Conservation (phyloP, 2,113 vertebrate species). For the Camelus dromedarius region DNA sequence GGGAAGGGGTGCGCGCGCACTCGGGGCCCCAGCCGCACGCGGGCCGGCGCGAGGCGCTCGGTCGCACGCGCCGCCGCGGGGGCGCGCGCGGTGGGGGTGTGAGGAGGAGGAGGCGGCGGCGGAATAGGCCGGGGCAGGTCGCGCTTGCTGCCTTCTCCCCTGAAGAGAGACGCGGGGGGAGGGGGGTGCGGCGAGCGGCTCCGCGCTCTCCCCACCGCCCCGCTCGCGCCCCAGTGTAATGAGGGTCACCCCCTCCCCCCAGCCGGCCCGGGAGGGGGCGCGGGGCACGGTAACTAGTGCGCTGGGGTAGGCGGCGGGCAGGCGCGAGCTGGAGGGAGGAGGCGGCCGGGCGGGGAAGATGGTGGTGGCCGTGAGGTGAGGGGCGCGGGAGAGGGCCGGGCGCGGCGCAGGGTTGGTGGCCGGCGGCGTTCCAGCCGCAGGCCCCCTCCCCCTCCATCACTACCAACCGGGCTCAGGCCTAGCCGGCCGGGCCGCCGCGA, state of each 20-base stretch:
- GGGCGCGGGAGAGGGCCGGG: conserved; percentile 45
- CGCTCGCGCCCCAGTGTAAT: conserved; percentile 77
- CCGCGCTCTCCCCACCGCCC: conserved; percentile 58
- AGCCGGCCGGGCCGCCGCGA: conserved; percentile 67
- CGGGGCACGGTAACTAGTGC: conserved; percentile 83
- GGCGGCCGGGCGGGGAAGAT: conserved; percentile 76
- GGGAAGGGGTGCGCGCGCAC: conserved; percentile 71
- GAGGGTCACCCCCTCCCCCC: conserved; percentile 80
- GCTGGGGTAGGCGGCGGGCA: conserved; percentile 71
- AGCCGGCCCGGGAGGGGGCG: conserved; percentile 79
- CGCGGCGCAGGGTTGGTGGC: conserved; percentile 58
- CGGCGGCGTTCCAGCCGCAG: conserved; percentile 48
- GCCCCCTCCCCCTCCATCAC: conserved; percentile 74
- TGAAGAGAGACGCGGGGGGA: conserved; percentile 72
- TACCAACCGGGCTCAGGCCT: conserved; percentile 79
- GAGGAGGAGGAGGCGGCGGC: conserved; percentile 76
- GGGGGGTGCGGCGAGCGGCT: conserved; percentile 75
- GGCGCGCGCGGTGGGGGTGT: conserved; percentile 82
- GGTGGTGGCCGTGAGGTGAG: conserved; percentile 80
- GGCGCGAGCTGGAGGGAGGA: conserved; percentile 61
- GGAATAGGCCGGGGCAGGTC: conserved; percentile 81
- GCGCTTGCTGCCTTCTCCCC: conserved; percentile 73
- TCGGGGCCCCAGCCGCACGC: conserved; percentile 69
- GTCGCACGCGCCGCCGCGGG: conserved; percentile 79
- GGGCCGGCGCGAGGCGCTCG: conserved; percentile 74